Evolutionary conservation across 2,113 vertebrate species (phyloP).

Genomic region (Vulpes vulpes): DNA sequence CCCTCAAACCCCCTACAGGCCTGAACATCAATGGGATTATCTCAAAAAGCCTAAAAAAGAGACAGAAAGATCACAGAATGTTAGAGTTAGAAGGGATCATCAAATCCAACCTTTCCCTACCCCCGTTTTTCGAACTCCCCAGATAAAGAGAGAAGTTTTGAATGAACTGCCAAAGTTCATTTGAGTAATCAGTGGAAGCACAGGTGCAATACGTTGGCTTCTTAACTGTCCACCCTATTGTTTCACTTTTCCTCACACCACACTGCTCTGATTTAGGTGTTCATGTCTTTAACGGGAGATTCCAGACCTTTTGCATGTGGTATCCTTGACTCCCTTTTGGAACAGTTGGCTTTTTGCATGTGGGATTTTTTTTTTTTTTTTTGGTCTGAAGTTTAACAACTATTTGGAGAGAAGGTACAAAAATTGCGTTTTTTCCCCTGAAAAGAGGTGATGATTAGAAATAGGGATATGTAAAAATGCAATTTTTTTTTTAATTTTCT

Average conservation of each 20-base stretch:
- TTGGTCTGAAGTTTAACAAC: background rate
- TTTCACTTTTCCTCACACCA: background rate
- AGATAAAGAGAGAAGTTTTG: background rate
- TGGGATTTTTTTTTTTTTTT: background rate
- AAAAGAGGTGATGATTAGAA: background rate
- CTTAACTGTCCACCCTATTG: too few species aligned
- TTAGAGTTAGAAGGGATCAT: background rate
- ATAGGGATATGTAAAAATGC: background rate
- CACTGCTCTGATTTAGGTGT: background rate
- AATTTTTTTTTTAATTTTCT: background rate
- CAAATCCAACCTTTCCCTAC: background rate
- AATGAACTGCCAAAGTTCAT: background rate
- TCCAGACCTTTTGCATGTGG: too few species aligned
- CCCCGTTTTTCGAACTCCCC: background rate
- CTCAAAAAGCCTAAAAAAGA: conserved; percentile 36
- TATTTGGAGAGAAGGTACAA: background rate
- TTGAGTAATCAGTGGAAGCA: too few species aligned
- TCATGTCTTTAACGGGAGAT: accelerated
- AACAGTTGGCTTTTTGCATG: background rate
- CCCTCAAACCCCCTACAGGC: background rate
- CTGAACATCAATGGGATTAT: conserved; percentile 72
- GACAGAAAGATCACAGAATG: background rate
- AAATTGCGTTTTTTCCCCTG: background rate
- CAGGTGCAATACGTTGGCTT: background rate
- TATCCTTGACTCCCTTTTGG: background rate